Percentiles rank a stretch among this genome's conserved stretches.
Conservation (phyloP, 2,113 vertebrate genomes). For the Telmatochromis sp. region DNA sequence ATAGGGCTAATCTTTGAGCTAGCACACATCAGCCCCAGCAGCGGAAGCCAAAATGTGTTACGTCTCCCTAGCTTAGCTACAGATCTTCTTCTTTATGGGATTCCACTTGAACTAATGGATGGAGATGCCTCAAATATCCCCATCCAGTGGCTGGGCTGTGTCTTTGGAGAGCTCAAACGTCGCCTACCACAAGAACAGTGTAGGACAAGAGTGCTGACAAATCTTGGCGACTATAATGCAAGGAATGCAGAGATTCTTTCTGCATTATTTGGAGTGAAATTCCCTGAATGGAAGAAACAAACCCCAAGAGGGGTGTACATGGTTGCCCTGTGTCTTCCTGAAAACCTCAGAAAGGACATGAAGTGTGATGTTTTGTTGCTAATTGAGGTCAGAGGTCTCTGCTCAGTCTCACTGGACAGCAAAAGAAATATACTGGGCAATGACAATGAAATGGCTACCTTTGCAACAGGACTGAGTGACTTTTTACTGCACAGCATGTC, state of each 20-base stretch:
- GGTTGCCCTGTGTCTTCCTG: slow-evolving; percentile 53
- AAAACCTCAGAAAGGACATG: slow-evolving; percentile 62
- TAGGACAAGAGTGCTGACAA: slow-evolving; percentile 46
- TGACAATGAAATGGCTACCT: slow-evolving; percentile 62
- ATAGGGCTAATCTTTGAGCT: slow-evolving; percentile 71
- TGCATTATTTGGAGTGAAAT: slow-evolving; percentile 77
- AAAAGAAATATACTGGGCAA: not conserved
- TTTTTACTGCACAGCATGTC: slow-evolving; percentile 67
- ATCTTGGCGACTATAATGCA: slow-evolving; percentile 41
- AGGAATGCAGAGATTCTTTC: slow-evolving; percentile 75
- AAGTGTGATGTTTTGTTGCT: slow-evolving; percentile 75
- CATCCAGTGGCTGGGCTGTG: slow-evolving; percentile 46
- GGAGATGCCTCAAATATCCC: slow-evolving; percentile 65
- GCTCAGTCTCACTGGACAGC: not conserved
- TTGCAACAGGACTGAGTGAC: slow-evolving; percentile 62
- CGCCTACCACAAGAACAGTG: slow-evolving; percentile 34
- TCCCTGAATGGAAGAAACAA: slow-evolving; percentile 56
- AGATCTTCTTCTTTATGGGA: slow-evolving; percentile 61
- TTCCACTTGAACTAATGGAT: slow-evolving; percentile 70
- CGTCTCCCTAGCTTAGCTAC: slow-evolving; percentile 54
- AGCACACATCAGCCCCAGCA: slow-evolving; percentile 20
- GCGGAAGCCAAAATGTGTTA: slow-evolving; percentile 41
- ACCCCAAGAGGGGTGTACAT: slow-evolving; percentile 69
- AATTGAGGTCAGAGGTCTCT: slow-evolving; percentile 73
- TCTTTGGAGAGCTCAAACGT: slow-evolving; percentile 55